Base-by-base conservation (phyloP, 1,140 invertebrate genomes). In the Pseudomyrmex concolor region DNA sequence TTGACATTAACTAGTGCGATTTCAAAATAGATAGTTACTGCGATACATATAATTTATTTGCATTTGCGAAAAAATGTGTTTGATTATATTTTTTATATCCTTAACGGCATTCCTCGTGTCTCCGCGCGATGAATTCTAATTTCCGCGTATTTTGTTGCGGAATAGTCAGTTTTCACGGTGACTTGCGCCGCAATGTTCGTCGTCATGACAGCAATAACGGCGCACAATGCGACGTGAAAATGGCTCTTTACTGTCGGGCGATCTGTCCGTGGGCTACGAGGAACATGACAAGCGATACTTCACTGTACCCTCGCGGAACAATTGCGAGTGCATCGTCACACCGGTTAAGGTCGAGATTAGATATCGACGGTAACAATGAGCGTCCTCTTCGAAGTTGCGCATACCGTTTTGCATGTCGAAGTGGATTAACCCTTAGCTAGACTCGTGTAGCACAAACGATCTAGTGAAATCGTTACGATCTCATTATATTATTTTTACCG, bases 321-420 rank as follows among this genome's bases (percentile, higher is more conserved):
- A 82, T 84, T 64, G 84, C 85, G 80, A 83, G 68, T 83, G 85
- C 77, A 70, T 54, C 84, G 85, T 86, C 85, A 64, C 84, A 82
- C 76, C 60, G 22, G 25, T 55, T 74, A 7, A 22, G 64, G 66
- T 48, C 43, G 55, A 86, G 85, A 86, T 86, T 86, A 86, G 84
- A 86, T 86, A 83, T 86, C 84, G 70, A 71, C 77, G 84, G 63
- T 70, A 86, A 85, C 84, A 71, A 86, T 86, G 64, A 70, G 22
- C 59, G 59, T 62, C 45, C 68, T 48, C 13, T 12, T 13, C 48
- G 34, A 63, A 82, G 4, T 63, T 43, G 68, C 59, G 50, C 78
- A 13, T 2, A 15, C 19, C 22, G 54, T 43, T 59, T 74, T 62
- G 17, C 60, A 43, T 34, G 70, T 43, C 68, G 2, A 43, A 50